phyloP scores from a whole-genome alignment of 2,113 vertebrate genomes.

The Aix galericulata region DNA sequence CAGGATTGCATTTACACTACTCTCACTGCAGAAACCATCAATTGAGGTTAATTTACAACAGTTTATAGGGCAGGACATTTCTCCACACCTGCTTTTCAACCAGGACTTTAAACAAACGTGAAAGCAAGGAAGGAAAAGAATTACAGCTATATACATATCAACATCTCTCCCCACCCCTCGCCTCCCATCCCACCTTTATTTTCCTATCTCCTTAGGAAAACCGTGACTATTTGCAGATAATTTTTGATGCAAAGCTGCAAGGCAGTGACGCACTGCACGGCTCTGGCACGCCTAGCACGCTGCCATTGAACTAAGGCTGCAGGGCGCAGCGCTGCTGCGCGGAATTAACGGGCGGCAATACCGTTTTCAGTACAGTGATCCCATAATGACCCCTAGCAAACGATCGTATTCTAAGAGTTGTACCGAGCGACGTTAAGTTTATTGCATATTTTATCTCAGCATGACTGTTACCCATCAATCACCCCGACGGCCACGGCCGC shows the following conservation, averaged over 20 bases:
- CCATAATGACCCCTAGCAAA: background rate
- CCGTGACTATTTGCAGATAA: no score
- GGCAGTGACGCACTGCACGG: background rate
- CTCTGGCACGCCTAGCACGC: accelerated
- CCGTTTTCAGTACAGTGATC: background rate
- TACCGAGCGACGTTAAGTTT: background rate
- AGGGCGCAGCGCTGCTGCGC: background rate
- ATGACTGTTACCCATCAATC: background rate
- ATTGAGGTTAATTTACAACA: background rate
- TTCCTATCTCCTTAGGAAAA: background rate
- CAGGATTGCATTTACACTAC: background rate
- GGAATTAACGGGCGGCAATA: accelerated
- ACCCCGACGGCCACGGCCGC: background rate
- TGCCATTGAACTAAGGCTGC: accelerated
- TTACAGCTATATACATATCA: background rate
- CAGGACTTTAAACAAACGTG: background rate
- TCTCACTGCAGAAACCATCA: background rate
- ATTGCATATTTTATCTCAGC: background rate
- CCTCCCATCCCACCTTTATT: background rate
- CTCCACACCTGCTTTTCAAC: background rate
- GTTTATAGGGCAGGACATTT: background rate
- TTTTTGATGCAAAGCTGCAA: background rate
- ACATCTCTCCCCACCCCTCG: no score
- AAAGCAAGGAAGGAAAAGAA: background rate
- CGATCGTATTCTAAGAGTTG: background rate